Percentiles rank a stretch among this genome's conserved stretches.
These are phyloP conservation scores for Atherinomorus stipes DNA, from an alignment of 2,113 vertebrate species.

Conservation along the genomic window DNA sequence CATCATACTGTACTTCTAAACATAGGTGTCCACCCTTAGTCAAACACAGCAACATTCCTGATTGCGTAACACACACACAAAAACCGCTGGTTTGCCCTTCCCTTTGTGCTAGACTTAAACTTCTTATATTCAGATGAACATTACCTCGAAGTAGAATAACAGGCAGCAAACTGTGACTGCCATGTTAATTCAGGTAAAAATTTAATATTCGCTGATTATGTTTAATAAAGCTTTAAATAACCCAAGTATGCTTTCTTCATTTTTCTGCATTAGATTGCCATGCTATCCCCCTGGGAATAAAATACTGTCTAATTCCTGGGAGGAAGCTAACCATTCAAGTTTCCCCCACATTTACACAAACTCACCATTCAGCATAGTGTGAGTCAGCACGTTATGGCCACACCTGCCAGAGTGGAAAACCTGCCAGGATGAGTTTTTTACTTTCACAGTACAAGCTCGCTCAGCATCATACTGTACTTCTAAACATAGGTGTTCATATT, in stretches of 20 bases:
- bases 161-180: no score
- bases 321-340: constrained; percentile 22
- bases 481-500: constrained; percentile 31
- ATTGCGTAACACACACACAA: not conserved
- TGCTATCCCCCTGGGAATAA: not conserved
- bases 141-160: no score
- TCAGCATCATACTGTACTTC: constrained; percentile 12
- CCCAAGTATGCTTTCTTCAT: not conserved
- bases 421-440: constrained; percentile 14
- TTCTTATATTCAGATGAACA: no score
- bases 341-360: constrained; percentile 8
- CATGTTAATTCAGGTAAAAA: no score
- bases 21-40: constrained; percentile 18
- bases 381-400: constrained; percentile 52
- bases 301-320: not conserved
- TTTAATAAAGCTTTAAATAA: not conserved
- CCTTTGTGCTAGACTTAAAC: no score
- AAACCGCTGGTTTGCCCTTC: constrained; percentile 14
- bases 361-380: not conserved
- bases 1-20: constrained; percentile 30
- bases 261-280: not conserved
- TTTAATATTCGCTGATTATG: no score
- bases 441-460: constrained; percentile 5
- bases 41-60: constrained; percentile 25
- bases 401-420: constrained; percentile 32